These are phyloP conservation scores for Sphaerodactylus townsendi DNA, from an alignment of 2,113 vertebrate species.

Conservation along the genomic window DNA sequence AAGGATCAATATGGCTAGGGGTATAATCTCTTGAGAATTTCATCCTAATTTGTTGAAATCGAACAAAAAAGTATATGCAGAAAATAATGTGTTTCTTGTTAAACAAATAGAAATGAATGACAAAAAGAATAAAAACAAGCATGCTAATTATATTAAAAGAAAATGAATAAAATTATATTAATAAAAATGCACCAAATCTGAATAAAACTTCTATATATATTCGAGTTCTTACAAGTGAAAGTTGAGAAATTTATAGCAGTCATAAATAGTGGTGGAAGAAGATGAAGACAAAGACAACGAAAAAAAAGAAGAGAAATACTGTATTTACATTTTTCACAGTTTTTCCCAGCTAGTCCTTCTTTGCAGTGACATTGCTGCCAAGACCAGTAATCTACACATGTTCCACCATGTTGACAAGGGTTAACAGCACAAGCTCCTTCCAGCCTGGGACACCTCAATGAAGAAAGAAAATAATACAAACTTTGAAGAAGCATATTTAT, in stretches of 20 bases:
- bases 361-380: conserved; percentile 93
- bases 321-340: conserved; percentile 93
- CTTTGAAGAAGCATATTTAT: background rate
- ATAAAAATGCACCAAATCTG: too few relatives aligned
- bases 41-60: too few relatives aligned
- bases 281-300: too few relatives aligned
- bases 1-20: too few relatives aligned
- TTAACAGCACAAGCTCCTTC: conserved; percentile 86
- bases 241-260: background rate
- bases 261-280: background rate
- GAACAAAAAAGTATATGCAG: background rate
- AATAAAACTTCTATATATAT: too few relatives aligned
- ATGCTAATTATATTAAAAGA: too few relatives aligned
- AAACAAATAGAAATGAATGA: too few relatives aligned
- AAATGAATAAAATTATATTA: too few relatives aligned
- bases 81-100: background rate
- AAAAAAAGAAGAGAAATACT: background rate
- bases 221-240: background rate
- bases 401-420: conserved; percentile 90
- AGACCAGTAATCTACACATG: conserved; percentile 92
- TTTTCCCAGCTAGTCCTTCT: conserved; percentile 89
- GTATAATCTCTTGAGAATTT: too few relatives aligned
- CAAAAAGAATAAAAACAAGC: too few relatives aligned
- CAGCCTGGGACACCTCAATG: conserved; percentile 88
- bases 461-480: conserved; percentile 12